Evolutionary conservation across 1,140 invertebrate species (phyloP).

Genomic region (Drosophila azteca): DNA sequence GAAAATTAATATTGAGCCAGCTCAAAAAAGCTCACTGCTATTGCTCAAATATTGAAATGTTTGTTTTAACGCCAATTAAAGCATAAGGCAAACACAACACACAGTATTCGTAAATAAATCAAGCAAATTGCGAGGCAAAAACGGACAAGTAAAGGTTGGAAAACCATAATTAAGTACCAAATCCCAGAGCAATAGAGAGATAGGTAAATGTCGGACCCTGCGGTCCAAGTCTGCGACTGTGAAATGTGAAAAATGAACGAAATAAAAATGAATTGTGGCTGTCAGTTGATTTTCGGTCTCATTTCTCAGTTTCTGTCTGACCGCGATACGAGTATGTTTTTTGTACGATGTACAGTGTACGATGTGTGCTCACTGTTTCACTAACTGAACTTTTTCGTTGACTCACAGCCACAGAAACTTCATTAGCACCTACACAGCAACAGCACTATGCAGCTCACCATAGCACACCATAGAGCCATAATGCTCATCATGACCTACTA

Average conservation of each 20-base stretch:
- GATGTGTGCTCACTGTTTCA: conserved; percentile 53
- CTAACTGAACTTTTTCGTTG: conserved; percentile 51
- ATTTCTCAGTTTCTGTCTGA: conserved; percentile 21
- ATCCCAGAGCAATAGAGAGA: neutral
- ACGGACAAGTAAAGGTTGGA: conserved; percentile 33
- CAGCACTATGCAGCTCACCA: too few species aligned
- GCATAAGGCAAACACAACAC: conserved; percentile 22
- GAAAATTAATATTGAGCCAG: too few species aligned
- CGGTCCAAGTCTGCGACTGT: conserved; percentile 35
- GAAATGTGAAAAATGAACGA: conserved; percentile 45
- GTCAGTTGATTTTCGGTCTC: neutral
- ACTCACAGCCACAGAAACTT: conserved; percentile 41
- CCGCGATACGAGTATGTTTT: conserved; percentile 5
- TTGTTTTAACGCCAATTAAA: conserved; percentile 60
- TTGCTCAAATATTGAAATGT: conserved; percentile 57
- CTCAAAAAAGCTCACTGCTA: neutral
- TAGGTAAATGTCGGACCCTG: conserved; percentile 27
- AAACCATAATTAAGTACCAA: conserved; percentile 67
- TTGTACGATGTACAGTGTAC: conserved; percentile 23
- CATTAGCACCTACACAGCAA: conserved; percentile 60
- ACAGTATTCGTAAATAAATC: conserved; percentile 30
- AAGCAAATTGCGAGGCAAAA: conserved; percentile 35
- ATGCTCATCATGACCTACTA: conserved; percentile 72
- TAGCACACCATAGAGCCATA: neutral
- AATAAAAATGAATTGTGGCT: conserved; percentile 23